Base-by-base conservation (phyloP, 2,888 invertebrate genomes). In the Drosophila kokeensis region DNA sequence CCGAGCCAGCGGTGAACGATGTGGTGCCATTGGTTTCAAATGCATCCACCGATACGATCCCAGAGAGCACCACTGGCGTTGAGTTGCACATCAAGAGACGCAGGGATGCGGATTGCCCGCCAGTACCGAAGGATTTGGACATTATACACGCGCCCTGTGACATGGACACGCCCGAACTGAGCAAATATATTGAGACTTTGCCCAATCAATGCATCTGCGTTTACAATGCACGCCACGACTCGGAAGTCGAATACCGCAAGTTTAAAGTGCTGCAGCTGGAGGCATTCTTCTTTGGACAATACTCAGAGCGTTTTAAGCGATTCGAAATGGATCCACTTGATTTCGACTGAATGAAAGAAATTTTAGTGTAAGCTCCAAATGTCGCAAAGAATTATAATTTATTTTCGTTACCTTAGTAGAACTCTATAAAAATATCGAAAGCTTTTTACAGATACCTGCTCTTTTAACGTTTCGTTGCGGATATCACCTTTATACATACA, bases 341-440 rank as follows among this genome's bases (percentile, higher is more conserved):
- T 0, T 81, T 97, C 91, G 99, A 99, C 95, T 99, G 99, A 15
- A 15, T n/a, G 32, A 29, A 30, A 21, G 15, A 50, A n/a, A 48
- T 18, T 18, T 49, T 10, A 45, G 21, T 21, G 11, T 5, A 42
- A 42, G 11, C 42, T 5, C 21, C 21, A 21, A 11, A 11, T 11
- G 21, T 4, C 15, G 13, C 13, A 42, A 13, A 21, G 1, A n/a
- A 11, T 6, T 42, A 4, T 7, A 13, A 21, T 7, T 15, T 45
- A 7, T 13, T 13, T 13, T 45, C 2, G 13, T 7, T 10, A 21
- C 11, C n/a, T 40, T 42, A 21, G 11, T 21, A 5, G 42, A 42
- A 11, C 34, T 34, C 34, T 13, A 13, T 34, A 13, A 34, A 13
- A 15, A n/a, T 13, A 49, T 32, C 10, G 7, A 32, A 48, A 32